Base-by-base conservation (phyloP, 23 tunicate species). In the Pegea sp. region DNA sequence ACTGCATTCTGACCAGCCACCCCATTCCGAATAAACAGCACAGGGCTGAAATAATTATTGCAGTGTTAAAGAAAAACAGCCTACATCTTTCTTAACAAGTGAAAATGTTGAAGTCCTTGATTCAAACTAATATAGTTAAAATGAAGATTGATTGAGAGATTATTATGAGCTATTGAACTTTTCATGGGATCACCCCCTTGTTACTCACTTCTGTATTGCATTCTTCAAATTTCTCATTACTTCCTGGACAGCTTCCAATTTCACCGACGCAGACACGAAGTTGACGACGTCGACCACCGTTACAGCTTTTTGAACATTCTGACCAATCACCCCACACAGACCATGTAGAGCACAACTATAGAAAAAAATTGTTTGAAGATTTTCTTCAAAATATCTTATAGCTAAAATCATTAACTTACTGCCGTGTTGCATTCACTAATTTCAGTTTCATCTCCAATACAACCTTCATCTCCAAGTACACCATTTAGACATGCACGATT, bases 311-410 rank as follows among this genome's bases (percentile, higher is more conserved):
- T 44, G 68, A 50, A 53, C 93, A 81, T 11, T 24, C 68, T 52
- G 67, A 44, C 81, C 80, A 81, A 30, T 53, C 28, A 6, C 61
- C 51, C 93, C 93, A 81, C 1, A 42, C 6, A 22, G 81, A 61
- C 81, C 81, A 81, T 22, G 33, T 33, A 26, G 93, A 48, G 46
- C 93, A 81, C 7, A 66, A 34, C 93, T 81, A 46, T 4, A 56
- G 57, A 44, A 16, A 5, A 59, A 28, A 24, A 24, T 56, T 13
- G 19, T 13, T 13, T 13, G 8, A 50, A 50, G 13, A 50, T 6
- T 6, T 50, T 50, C 7, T 20, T 13, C 8, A 13, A 6, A 11
- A 13, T 13, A 50, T 13, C 19, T 20, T 50, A 50, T 6, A 50
- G 56, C 6, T 50, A 13, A 13, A 50, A 38, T 38, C 46, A 16